Evolutionary conservation across 2,113 vertebrate genomes (phyloP).

Genomic region (Leucopternis melanops): DNA sequence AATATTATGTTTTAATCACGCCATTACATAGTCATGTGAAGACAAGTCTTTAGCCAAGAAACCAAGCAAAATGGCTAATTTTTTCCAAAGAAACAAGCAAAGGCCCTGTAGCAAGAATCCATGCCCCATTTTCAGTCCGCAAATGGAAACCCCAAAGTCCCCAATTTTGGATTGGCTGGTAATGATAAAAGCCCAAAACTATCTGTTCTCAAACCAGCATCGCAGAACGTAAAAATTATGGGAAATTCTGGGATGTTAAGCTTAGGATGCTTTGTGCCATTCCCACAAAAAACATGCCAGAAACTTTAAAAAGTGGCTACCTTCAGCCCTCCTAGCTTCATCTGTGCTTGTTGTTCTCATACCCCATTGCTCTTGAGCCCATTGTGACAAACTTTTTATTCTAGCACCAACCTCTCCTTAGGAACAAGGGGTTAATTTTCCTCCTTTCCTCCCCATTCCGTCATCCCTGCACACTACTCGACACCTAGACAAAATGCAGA

Average conservation of each 20-base stretch:
- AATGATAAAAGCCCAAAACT: neutral
- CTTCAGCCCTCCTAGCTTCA: neutral
- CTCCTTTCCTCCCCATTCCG: neutral
- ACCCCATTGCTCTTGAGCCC: neutral
- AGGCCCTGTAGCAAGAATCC: neutral
- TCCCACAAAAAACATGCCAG: neutral
- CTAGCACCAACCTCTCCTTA: neutral
- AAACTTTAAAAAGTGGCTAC: neutral
- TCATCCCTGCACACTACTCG: constrained; percentile 15
- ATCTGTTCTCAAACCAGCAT: neutral
- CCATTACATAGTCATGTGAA: neutral
- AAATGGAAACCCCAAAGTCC: neutral
- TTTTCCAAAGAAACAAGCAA: neutral
- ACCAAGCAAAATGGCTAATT: neutral
- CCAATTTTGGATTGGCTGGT: neutral
- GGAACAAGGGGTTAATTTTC: constrained; percentile 56
- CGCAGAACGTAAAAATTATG: fast-evolving
- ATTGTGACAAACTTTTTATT: neutral
- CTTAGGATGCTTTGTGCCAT: neutral
- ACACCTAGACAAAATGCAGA: constrained; percentile 53
- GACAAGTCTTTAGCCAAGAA: constrained; percentile 14
- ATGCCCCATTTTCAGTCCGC: neutral
- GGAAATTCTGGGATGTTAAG: neutral
- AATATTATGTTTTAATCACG: constrained; percentile 11
- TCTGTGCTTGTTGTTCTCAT: neutral